Evolutionary conservation across 2,113 vertebrate genomes (phyloP), one percentile per base, ranked within the genome.

Genomic region (Bufo bufo): DNA sequence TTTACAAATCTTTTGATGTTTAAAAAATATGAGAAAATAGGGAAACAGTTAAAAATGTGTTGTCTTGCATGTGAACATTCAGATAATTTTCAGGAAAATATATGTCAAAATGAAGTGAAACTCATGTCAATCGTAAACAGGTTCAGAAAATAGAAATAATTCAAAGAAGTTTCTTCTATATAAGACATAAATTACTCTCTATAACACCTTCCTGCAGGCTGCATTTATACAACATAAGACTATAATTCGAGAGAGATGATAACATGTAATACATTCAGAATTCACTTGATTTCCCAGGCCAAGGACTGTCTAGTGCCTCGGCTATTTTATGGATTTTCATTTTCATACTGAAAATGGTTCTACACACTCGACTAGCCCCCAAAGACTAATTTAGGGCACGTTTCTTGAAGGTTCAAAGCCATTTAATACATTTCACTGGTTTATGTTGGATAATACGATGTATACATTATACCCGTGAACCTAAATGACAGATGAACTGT

Each of bases 311-410:
- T 81, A 43, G 33, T 45, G 45, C 56, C 13, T 81, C 50, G 14
- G 77, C 54, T 81, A 59, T 61, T 59, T 81, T 81, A 81, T 81
- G 12, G 54, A 33, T 59, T 81, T 59, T 81, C 58, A 81, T 81
- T 81, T 81, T 59, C 56, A 81, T 81, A n/a, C 3, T 59, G 33
- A 81, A 81, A 81, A 43, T 33, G 78, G 78, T 43, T 81, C 59
- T 33, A 45, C 78, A 59, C 58, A 59, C 78, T 81, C 59, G 78
- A 81, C 54, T 81, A 61, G 77, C 4, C 33, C 71, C 54, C 56
- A 43, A 43, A 80, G 78, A 81, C 52, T 59, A 59, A 59, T 81
- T 81, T 19, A 58, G n/a, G 78, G 56, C 23, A 81, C 8, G 8
- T 50, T 19, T 75, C 72, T 75, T 50, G 72, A 50, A 50, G 45